A percentile compares a stretch with the other conserved stretches of the same genome.
phyloP scores from a whole-genome alignment of 2,797 vertebrate genomes.

The Eulemur mongoz region DNA sequence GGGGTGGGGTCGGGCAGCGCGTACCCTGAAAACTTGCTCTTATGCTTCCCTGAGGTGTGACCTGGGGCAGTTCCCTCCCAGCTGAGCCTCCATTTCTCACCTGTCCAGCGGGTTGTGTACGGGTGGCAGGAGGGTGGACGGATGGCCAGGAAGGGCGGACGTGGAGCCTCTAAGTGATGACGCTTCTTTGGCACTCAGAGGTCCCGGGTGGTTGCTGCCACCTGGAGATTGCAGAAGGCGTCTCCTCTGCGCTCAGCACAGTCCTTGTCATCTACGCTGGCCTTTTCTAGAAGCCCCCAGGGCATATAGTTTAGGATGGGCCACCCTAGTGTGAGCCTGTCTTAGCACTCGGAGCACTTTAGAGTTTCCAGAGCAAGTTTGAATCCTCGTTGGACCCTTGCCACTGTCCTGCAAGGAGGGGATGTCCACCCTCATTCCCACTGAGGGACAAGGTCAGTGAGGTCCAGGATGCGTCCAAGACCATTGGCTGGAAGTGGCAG shows the following conservation, averaged over 20 bases:
- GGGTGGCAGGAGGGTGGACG: not conserved
- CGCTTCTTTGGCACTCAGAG: not conserved
- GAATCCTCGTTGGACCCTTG: not conserved
- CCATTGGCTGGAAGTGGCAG: not conserved
- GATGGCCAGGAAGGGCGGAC: not conserved
- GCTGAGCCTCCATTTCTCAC: not conserved
- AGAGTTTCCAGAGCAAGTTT: not conserved
- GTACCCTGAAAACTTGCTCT: accelerated
- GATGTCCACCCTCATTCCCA: accelerated
- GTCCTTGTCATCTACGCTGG: not conserved
- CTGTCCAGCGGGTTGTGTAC: accelerated
- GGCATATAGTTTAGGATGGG: not conserved
- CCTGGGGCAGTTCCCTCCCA: not conserved
- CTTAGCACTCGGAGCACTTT: not conserved
- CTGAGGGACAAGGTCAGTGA: accelerated
- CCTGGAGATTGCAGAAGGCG: accelerated
- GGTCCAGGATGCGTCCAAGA: not conserved
- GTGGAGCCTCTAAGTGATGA: not conserved
- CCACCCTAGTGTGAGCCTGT: accelerated
- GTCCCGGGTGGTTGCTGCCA: not conserved
- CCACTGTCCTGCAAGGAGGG: not conserved
- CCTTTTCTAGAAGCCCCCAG: not conserved
- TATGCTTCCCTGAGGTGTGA: not conserved
- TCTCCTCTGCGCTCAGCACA: not conserved
- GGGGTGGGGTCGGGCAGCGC: not conserved